phyloP scores from a whole-genome alignment of 2,888 invertebrate species.

The Chesias legatella region DNA sequence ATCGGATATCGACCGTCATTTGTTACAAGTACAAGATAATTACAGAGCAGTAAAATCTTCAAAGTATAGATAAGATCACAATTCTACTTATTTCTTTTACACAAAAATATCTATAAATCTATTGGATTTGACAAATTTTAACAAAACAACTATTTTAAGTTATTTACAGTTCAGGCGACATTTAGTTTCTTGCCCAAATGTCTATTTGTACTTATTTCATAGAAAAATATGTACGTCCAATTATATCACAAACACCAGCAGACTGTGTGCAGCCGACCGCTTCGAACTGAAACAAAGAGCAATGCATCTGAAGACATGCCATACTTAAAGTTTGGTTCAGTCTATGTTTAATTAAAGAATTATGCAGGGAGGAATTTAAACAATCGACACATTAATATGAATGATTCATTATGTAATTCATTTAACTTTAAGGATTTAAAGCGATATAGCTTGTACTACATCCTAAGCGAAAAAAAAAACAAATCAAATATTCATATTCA shows the following conservation, averaged over 20 bases:
- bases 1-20: constrained; percentile 22
- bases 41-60: constrained; percentile 21
- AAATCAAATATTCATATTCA: too few relatives aligned
- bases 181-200: constrained; percentile 47
- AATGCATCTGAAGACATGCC: constrained; percentile 13
- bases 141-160: constrained; percentile 46
- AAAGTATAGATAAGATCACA: constrained; percentile 40
- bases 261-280: constrained; percentile 66
- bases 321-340: constrained; percentile 7
- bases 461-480: too few relatives aligned
- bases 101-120: constrained; percentile 61
- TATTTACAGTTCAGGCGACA: constrained; percentile 58
- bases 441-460: too few relatives aligned
- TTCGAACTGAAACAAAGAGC: constrained; percentile 63
- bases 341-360: background rate
- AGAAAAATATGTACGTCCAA: constrained; percentile 74
- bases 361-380: too few relatives aligned
- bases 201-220: constrained; percentile 76
- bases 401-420: too few relatives aligned
- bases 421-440: too few relatives aligned
- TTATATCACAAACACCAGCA: constrained; percentile 69
- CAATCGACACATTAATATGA: too few relatives aligned
- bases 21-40: constrained; percentile 15
- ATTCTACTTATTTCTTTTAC: constrained; percentile 49
- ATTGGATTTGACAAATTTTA: constrained; percentile 41